Evolutionary conservation across 2,888 invertebrate genomes (phyloP).

Genomic region (Eristalis intricaria): DNA sequence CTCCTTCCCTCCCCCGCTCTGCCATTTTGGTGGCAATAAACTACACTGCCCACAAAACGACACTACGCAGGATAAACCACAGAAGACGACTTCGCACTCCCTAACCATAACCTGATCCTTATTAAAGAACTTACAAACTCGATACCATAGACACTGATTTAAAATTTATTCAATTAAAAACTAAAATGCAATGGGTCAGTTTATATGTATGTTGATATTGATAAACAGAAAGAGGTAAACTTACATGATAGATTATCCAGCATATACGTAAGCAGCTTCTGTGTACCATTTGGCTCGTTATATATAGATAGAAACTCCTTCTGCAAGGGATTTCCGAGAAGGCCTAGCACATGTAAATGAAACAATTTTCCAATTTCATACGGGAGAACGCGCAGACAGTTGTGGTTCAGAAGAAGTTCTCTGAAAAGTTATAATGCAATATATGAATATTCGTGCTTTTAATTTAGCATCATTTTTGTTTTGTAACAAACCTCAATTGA

Average conservation of each 20-base stretch:
- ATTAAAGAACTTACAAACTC: too few relatives aligned
- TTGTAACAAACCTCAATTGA: constrained; percentile 87
- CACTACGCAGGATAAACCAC: too few relatives aligned
- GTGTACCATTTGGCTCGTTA: constrained; percentile 96
- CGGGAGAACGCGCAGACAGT: constrained; percentile 95
- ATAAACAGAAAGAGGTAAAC: constrained; percentile 73
- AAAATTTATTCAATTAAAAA: not conserved
- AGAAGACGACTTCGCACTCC: too few relatives aligned
- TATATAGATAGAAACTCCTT: constrained; percentile 96
- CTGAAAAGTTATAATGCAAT: constrained; percentile 82
- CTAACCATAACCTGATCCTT: too few relatives aligned
- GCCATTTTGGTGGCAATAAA: too few relatives aligned
- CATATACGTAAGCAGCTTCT: constrained; percentile 96
- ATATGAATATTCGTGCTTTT: constrained; percentile 1
- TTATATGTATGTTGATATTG: too few relatives aligned
- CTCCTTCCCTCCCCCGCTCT: too few relatives aligned
- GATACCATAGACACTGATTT: too few relatives aligned
- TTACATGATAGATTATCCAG: constrained; percentile 97
- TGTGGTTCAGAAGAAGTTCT: constrained; percentile 96
- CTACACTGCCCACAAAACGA: too few relatives aligned
- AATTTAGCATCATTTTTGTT: not conserved
- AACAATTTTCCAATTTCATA: constrained; percentile 99
- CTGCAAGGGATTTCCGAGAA: constrained; percentile 96
- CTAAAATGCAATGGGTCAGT: too few relatives aligned
- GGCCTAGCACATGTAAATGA: constrained; percentile 95